Percentiles rank a stretch among this genome's conserved stretches.
Conservation (phyloP, 1,140 invertebrate genomes). For the Solen grandis region DNA sequence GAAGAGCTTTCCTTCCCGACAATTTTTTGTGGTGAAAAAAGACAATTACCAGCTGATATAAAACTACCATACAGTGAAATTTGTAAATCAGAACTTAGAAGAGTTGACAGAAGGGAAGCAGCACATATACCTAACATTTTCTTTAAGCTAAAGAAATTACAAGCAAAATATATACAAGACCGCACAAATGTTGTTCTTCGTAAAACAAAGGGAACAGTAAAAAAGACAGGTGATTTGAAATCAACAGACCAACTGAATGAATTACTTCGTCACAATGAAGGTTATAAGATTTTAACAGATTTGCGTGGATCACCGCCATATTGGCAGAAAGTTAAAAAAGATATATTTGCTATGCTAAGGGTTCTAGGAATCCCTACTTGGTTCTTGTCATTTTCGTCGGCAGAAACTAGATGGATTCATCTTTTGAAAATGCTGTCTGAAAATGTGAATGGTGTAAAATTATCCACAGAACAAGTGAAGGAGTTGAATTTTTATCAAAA, state of each 20-base stretch:
- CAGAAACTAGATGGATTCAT: slow-evolving; percentile 24
- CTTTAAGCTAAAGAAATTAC: slow-evolving; percentile 27
- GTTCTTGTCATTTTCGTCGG: slow-evolving; percentile 52
- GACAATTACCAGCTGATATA: background rate
- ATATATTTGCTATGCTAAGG: slow-evolving; percentile 40
- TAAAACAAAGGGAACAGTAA: background rate
- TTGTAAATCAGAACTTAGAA: slow-evolving; percentile 5
- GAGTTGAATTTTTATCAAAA: slow-evolving; percentile 15
- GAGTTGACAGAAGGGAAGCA: slow-evolving; percentile 24
- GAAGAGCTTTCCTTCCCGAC: slow-evolving; percentile 52
- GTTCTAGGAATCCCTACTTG: slow-evolving; percentile 43
- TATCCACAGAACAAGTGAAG: slow-evolving; percentile 25
- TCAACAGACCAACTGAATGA: background rate
- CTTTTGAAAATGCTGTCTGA: slow-evolving; percentile 26
- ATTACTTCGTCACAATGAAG: slow-evolving; percentile 34
- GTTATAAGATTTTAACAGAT: slow-evolving; percentile 27
- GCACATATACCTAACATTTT: slow-evolving; percentile 41
- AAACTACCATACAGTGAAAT: background rate
- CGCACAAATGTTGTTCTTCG: slow-evolving; percentile 12
- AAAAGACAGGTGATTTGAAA: background rate
- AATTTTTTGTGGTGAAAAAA: slow-evolving; percentile 18
- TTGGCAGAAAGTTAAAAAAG: slow-evolving; percentile 40
- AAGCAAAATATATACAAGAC: slow-evolving; percentile 31
- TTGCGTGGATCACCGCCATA: slow-evolving; percentile 38
- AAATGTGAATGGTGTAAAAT: background rate